Evolutionary conservation across 1,140 invertebrate species (phyloP).

Genomic region (Plectus sambesii): DNA sequence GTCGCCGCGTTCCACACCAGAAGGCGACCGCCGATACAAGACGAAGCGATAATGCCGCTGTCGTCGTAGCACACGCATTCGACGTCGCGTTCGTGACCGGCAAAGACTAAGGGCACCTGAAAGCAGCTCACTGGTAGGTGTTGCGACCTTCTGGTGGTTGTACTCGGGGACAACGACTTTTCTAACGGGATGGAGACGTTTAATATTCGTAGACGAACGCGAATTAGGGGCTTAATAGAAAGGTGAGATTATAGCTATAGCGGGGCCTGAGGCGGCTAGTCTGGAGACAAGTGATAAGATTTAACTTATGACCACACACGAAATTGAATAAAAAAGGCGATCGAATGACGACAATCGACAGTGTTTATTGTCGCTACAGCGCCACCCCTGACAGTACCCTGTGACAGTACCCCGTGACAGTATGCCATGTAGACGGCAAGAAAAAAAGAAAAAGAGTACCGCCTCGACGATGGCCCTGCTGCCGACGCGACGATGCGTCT

Average conservation of each 20-base stretch:
- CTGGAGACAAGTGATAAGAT: no score
- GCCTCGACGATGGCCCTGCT: conserved; percentile 19
- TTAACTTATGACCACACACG: no score
- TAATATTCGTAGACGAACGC: conserved; percentile 1
- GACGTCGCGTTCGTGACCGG: conserved; percentile 18
- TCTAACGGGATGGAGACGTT: background rate
- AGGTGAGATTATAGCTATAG: conserved; percentile 2
- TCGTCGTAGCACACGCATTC: conserved; percentile 12
- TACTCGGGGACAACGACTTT: no score
- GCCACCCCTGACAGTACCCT: no score
- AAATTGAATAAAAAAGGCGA: no score
- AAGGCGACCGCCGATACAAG: conserved; percentile 19
- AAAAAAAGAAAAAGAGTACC: no score
- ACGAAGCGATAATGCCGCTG: conserved; percentile 12
- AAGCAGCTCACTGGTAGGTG: no score
- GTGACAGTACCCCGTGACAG: no score
- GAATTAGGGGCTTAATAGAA: conserved; percentile 9
- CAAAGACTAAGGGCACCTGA: conserved; percentile 12
- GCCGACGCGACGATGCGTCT: background rate
- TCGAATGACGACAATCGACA: no score
- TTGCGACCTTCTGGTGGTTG: no score
- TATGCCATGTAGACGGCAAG: no score
- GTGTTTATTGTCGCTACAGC: no score
- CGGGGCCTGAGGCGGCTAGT: background rate
- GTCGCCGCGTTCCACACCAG: conserved; percentile 20